Evolutionary conservation across 2,888 invertebrate species (phyloP).

Genomic region (Malachius bipustulatus): DNA sequence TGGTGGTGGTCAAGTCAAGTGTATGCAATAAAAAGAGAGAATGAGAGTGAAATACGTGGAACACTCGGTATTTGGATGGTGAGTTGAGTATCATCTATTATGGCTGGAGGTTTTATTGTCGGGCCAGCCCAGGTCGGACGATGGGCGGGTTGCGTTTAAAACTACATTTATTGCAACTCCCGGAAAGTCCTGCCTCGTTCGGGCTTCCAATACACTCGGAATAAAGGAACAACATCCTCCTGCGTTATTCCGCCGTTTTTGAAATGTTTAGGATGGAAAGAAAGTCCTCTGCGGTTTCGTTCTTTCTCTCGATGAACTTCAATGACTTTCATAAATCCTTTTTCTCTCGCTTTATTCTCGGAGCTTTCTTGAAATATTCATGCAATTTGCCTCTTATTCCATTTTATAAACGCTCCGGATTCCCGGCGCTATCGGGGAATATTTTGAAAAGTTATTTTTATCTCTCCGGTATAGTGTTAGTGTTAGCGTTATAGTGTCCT

Average conservation of each 20-base stretch:
- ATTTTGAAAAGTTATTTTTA: no score
- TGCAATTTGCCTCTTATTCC: no score
- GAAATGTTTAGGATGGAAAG: constrained; percentile 1
- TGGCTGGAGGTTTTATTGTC: constrained; percentile 32
- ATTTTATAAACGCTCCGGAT: no score
- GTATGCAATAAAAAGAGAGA: background rate
- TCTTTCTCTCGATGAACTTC: background rate
- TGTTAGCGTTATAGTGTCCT: no score
- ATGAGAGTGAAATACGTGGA: constrained; percentile 4
- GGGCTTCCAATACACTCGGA: background rate
- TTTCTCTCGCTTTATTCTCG: no score
- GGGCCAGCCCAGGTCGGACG: constrained; percentile 29
- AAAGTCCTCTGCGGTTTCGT: background rate
- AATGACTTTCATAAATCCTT: constrained; percentile 1
- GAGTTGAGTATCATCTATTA: constrained; percentile 31
- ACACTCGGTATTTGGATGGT: constrained; percentile 9
- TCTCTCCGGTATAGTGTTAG: no score
- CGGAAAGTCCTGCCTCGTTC: background rate
- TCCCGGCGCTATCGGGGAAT: no score
- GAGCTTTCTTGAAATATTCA: no score
- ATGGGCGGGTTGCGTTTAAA: constrained; percentile 16
- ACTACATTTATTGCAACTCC: constrained; percentile 12
- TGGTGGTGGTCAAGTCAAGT: background rate
- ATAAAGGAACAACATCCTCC: constrained; percentile 3
- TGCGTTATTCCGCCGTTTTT: background rate